Evolutionary conservation across 2,797 vertebrate genomes (phyloP).

Genomic region (Bovichtus diacanthus): DNA sequence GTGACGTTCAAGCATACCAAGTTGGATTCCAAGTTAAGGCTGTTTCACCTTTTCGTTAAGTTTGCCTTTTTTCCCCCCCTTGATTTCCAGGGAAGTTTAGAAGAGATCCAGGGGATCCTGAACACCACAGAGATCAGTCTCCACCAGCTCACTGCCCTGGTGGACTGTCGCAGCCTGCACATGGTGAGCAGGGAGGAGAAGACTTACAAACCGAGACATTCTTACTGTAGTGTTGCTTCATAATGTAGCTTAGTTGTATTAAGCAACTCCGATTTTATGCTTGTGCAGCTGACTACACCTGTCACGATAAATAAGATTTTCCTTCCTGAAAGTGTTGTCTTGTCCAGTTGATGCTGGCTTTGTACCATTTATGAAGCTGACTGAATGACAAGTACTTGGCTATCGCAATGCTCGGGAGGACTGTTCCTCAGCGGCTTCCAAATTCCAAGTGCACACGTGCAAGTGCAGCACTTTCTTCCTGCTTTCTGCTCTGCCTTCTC

Average conservation of each 20-base stretch:
- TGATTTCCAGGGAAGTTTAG: slow-evolving; percentile 87
- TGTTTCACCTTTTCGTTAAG: slow-evolving; percentile 25
- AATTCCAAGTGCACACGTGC: slow-evolving; percentile 53
- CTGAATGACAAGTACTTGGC: slow-evolving; percentile 52
- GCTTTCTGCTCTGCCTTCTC: slow-evolving; percentile 5
- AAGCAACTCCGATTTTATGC: slow-evolving; percentile 42
- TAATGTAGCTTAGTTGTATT: slow-evolving; percentile 38
- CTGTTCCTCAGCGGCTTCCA: slow-evolving; percentile 40
- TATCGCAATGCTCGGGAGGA: slow-evolving; percentile 9
- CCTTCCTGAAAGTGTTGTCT: slow-evolving; percentile 28
- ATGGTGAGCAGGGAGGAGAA: slow-evolving; percentile 86
- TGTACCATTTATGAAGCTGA: slow-evolving; percentile 45
- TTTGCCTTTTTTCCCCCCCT: slow-evolving; percentile 4
- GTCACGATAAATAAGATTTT: slow-evolving; percentile 58
- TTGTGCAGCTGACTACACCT: slow-evolving; percentile 58
- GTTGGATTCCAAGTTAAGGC: slow-evolving; percentile 24
- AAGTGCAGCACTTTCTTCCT: slow-evolving; percentile 23
- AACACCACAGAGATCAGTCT: slow-evolving; percentile 95
- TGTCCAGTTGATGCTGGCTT: slow-evolving; percentile 36
- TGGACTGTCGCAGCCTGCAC: slow-evolving; percentile 97
- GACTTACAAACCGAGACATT: slow-evolving; percentile 12
- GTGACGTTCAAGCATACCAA: neutral
- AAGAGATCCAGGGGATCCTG: slow-evolving; percentile 91
- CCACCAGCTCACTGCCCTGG: slow-evolving; percentile 96
- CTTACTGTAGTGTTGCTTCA: slow-evolving; percentile 12